These are phyloP conservation scores for Ladona fulva DNA, from an alignment of 1,140 invertebrate species.

Conservation along the genomic window DNA sequence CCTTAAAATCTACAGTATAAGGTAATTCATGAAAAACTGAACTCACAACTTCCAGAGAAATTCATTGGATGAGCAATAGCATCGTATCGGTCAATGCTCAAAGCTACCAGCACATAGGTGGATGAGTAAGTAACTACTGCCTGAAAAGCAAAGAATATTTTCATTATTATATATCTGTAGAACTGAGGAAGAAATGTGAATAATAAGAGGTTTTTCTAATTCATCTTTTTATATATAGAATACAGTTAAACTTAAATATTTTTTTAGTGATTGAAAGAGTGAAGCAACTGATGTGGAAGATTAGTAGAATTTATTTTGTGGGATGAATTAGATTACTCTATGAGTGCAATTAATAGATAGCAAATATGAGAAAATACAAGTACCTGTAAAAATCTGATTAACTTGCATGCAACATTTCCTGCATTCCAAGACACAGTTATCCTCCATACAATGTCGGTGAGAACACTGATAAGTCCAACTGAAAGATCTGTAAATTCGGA, in stretches of 20 bases:
- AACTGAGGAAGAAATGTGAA: too few relatives aligned
- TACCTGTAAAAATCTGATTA: slow-evolving; percentile 73
- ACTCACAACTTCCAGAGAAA: slow-evolving; percentile 88
- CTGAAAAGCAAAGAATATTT: slow-evolving; percentile 36
- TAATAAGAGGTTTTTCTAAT: too few relatives aligned
- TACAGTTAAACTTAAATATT: too few relatives aligned
- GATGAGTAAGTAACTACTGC: slow-evolving; percentile 84
- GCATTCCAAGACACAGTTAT: slow-evolving; percentile 77
- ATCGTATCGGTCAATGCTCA: slow-evolving; percentile 90
- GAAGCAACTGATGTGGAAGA: too few relatives aligned
- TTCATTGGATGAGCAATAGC: slow-evolving; percentile 93
- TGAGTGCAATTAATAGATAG: too few relatives aligned
- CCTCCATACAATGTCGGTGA: slow-evolving; percentile 81
- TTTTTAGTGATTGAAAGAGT: too few relatives aligned
- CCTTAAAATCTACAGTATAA: too few relatives aligned
- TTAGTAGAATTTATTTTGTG: too few relatives aligned
- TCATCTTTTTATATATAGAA: too few relatives aligned
- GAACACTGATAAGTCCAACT: slow-evolving; percentile 75
- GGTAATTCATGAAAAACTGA: too few relatives aligned
- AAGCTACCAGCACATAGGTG: slow-evolving; percentile 86
- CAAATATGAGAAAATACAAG: not conserved
- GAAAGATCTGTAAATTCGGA: slow-evolving; percentile 62
- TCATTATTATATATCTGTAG: too few relatives aligned
- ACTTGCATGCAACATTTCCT: slow-evolving; percentile 80
- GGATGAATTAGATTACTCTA: too few relatives aligned